Base-by-base conservation (phyloP, 92 coral and sea anemone genomes). In the Paragorgia papillata region DNA sequence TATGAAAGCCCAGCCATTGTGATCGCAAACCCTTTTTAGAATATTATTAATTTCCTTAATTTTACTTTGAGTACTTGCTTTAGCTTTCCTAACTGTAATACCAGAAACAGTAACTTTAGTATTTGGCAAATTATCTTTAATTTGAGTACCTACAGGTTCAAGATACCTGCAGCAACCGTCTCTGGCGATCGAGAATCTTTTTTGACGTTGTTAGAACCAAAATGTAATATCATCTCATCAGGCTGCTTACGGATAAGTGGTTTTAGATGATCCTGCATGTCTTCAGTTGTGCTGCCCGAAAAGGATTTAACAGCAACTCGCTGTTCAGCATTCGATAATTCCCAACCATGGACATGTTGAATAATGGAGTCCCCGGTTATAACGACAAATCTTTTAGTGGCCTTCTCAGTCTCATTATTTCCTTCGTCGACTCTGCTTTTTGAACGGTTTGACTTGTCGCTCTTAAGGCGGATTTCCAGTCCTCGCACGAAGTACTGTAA, bases 341-440 rank as follows among this genome's bases (percentile, higher is more conserved):
- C 66, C 85, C 85, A 75, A 22, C 89, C 86, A 53, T 81, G 79
- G 55, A 81, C 82, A 40, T 80, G 65, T 48, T 85, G 35, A n/a
- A 85, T 68, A 57, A 85, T 85, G 15, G 89, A 85, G 57, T 85
- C 89, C 22, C 89, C 89, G 55, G 78, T 73, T 32, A 85, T 76
- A 18, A 50, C 17, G 37, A 51, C 57, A 26, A 26, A n/a, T 39
- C 39, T 66, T 21, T 24, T 57, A 3, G 33, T 32, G 2, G 64
- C 3, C n/a, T 26, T 57, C 20, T 57, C 64, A 37, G 10, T 37
- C 10, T 37, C 43, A 37, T 37, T 37, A 37, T 37, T 37, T 10
- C 43, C 6, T 4, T 37, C 43, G 43, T 37, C 43, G 43, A 10
- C 43, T 37, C 10, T 37, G 10, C 10, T 37, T 37, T n/a, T n/a